Evolutionary conservation across 2,888 invertebrate species (phyloP), one percentile per base, ranked within the genome.

Genomic region (Pandemis heparana): DNA sequence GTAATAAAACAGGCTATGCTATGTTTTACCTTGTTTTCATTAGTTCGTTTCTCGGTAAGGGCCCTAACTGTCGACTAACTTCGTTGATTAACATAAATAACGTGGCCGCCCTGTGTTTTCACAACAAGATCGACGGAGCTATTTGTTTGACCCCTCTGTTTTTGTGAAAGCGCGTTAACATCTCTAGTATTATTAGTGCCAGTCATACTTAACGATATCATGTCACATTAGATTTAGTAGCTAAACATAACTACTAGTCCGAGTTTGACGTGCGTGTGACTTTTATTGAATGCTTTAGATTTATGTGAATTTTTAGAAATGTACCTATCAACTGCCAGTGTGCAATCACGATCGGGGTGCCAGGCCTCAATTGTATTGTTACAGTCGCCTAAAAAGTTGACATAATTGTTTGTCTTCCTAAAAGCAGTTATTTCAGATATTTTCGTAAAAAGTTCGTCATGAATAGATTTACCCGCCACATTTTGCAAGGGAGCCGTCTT

Each of bases 31-130:
- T 62, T 39, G 39, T 61, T 41, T 60, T 62, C 16, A 64, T 71
- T 64, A 38, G 59, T 71, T 62, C 32, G 39, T 60, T 59, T 61
- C 32, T 61, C 16, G 16, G 61, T 64, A 71, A 39, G 59, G 59
- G 59, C 32, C 46, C 46, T 14, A 48, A 18, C 38, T 10, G 14
- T 60, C 39, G 39, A 18, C 68, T 7, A 61, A n/a, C 38, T 46
- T 38, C 48, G 53, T 64, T 71, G 65, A 51, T 71, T 41, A 48
- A 71, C 65, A 60, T 51, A 71, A 64, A 64, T 38, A 59, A 18
- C 51, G 51, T 14, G 23, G 41, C n/a, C 41, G 16, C 53, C 18
- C 53, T 53, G 8, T 48, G 46, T 71, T 62, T 60, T 38, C 64
- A 71, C 39, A 65, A 43, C 63, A 16, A 23, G 14, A 41, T 60